phyloP scores from a whole-genome alignment of 2,888 invertebrate genomes.

The Galeopsomyia nigrocyanea region DNA sequence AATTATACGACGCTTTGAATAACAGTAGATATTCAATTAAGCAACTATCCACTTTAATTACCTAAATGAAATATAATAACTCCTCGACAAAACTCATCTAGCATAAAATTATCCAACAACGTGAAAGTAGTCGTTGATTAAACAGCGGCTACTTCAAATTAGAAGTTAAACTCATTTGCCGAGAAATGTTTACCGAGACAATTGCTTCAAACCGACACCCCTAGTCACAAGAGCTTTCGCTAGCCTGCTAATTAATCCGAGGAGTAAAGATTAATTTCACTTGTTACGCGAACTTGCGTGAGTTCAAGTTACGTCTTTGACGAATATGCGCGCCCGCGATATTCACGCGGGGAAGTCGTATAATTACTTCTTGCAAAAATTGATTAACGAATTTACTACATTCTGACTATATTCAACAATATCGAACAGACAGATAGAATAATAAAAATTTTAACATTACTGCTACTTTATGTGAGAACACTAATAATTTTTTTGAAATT shows the following conservation, averaged over 20 bases:
- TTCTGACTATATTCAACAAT: too few relatives aligned
- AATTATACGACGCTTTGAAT: too few relatives aligned
- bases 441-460: neutral
- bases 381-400: neutral
- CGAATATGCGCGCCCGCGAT: neutral
- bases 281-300: slow-evolving; percentile 21
- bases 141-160: neutral
- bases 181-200: neutral
- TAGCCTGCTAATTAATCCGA: slow-evolving; percentile 22
- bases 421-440: neutral
- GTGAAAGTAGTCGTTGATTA: neutral
- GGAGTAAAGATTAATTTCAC: slow-evolving; percentile 33
- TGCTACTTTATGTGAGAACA: too few relatives aligned
- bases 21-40: too few relatives aligned
- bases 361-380: neutral
- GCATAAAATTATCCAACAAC: too few relatives aligned
- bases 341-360: neutral
- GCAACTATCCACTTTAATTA: too few relatives aligned
- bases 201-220: neutral
- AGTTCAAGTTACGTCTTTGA: slow-evolving; percentile 21
- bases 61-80: too few relatives aligned
- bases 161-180: neutral
- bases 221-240: neutral
- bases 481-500: too few relatives aligned
- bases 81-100: too few relatives aligned